Evolutionary conservation across 2,888 invertebrate genomes (phyloP), one percentile per base, ranked within the genome.

Genomic region (Ganaspis brasiliensis): DNA sequence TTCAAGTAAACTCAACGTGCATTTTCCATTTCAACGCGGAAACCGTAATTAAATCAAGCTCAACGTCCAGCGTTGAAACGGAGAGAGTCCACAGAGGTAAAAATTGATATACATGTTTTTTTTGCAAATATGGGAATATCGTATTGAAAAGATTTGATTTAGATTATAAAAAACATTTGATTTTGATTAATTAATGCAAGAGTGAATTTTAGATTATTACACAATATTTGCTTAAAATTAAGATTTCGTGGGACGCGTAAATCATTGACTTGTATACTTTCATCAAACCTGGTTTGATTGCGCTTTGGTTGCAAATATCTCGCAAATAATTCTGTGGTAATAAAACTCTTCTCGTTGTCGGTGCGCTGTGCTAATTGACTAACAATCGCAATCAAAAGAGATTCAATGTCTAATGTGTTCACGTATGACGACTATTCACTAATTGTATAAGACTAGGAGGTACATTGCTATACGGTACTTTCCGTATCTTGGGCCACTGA

Each of bases 401-500:
- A 76, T 67, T 78, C 16, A 57, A 55, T 61, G 73, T 73, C 75
- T 56, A 61, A 75, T 70, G 63, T 57, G 37, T n/a, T 72, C 55
- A 80, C 75, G 59, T 55, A 52, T 56, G 74, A 70, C 75, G 79
- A 83, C 81, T 83, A 88, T 85, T 49, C 80, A 82, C 85, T 86
- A 86, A 52, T 52, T 52, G 19, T 52, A 49, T n/a, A 40, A 76
- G 87, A 89, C 88, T 89, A 88, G 88, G 86, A 86, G 75, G 75
- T 80, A 83, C 82, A 81, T 86, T 82, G 86, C 86, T 91, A 91
- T 78, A 91, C 89, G 55, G 88, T 91, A 80, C 90, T 89, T 78
- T 91, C 91, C 37, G 88, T 86, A 73, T 91, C 91, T 16, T 91
- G 87, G 2, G 89, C 88, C 57, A 91, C 87, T n/a, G 91, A 90